phyloP scores from a whole-genome alignment of 2,888 invertebrate genomes.

The Linnaemya tessellans region DNA sequence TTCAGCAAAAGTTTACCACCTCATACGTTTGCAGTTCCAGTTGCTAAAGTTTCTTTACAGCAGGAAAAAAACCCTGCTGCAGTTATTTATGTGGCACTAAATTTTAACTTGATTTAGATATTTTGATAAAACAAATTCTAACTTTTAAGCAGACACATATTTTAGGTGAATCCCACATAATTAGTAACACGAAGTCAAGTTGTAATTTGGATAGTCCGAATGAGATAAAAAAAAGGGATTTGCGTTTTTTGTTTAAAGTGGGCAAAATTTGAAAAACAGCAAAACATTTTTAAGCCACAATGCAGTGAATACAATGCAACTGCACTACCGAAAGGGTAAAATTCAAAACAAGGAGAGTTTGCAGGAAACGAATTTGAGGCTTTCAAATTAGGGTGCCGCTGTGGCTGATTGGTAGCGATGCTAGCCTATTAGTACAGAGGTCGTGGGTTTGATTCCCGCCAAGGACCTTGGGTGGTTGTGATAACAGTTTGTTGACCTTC shows the following conservation, averaged over 20 bases:
- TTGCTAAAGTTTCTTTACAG: neutral
- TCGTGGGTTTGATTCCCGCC: no score
- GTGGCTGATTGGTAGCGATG: no score
- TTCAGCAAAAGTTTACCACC: neutral
- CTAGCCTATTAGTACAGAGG: no score
- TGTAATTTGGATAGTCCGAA: slow-evolving; percentile 16
- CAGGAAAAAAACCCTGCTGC: slow-evolving; percentile 25
- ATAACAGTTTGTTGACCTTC: no score
- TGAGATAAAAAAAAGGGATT: slow-evolving; percentile 27
- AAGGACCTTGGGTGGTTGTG: no score
- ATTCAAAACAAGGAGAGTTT: no score
- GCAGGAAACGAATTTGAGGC: no score
- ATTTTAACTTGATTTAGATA: slow-evolving; percentile 67
- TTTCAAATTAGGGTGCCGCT: no score
- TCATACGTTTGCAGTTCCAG: neutral
- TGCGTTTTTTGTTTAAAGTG: neutral
- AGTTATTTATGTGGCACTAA: slow-evolving; percentile 67
- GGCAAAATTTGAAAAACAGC: neutral
- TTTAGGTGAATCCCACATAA: slow-evolving; percentile 50
- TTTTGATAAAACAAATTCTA: slow-evolving; percentile 46
- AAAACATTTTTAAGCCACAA: neutral
- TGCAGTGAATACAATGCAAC: no score
- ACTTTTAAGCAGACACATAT: slow-evolving; percentile 8
- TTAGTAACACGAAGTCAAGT: slow-evolving; percentile 25
- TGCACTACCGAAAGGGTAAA: no score